These are phyloP conservation scores for Drosophila orosa DNA, from an alignment of 1,140 invertebrate genomes.

Conservation along the genomic window DNA sequence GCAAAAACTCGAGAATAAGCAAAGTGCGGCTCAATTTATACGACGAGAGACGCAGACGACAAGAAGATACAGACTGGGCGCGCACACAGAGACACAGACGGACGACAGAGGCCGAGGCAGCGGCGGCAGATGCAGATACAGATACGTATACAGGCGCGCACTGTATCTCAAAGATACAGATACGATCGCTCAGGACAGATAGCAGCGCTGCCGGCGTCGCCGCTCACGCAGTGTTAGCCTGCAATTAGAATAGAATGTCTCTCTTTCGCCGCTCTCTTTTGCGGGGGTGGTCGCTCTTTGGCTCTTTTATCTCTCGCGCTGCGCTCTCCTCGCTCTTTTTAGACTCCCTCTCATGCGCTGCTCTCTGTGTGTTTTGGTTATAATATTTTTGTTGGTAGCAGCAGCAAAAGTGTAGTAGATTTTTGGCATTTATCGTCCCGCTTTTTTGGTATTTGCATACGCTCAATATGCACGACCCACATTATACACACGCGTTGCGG, in stretches of 20 bases:
- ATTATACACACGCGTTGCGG: constrained; percentile 62
- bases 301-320: constrained; percentile 15
- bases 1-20: constrained; percentile 81
- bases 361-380: constrained; percentile 57
- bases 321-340: constrained; percentile 22
- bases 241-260: constrained; percentile 21
- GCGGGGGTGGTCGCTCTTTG: constrained; percentile 31
- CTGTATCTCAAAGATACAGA: constrained; percentile 70
- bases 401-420: constrained; percentile 51
- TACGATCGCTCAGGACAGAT: constrained; percentile 62
- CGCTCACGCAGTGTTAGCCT: constrained; percentile 11
- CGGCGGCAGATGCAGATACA: constrained; percentile 18
- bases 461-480: constrained; percentile 79
- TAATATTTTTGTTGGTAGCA: constrained; percentile 38
- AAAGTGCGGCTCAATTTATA: constrained; percentile 82
- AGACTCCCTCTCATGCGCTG: constrained; percentile 16
- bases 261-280: constrained; percentile 19
- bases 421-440: constrained; percentile 51
- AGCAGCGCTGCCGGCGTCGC: constrained; percentile 47
- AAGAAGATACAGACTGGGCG: constrained; percentile 71
- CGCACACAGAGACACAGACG: constrained; percentile 12
- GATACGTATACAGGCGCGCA: constrained; percentile 20
- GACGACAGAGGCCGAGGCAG: constrained; percentile 17
- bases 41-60: constrained; percentile 69
- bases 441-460: constrained; percentile 76